Evolutionary conservation across 2,113 vertebrate genomes (phyloP).

Genomic region (Neogale vison): DNA sequence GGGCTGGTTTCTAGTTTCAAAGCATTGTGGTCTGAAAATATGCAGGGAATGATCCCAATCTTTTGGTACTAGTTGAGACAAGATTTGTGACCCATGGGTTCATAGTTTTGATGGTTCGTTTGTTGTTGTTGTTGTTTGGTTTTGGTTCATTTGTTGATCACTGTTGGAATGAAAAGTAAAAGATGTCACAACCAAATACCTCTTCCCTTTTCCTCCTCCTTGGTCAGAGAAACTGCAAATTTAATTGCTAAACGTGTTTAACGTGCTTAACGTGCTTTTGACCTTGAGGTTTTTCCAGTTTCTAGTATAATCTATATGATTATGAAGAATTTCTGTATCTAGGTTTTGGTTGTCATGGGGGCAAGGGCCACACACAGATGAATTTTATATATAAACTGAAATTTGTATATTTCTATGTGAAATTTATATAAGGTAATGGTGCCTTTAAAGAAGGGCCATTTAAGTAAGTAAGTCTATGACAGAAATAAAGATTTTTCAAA

Average conservation of each 20-base stretch:
- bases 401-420: not conserved
- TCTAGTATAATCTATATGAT: not conserved
- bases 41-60: too few species aligned
- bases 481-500: slow-evolving; percentile 16
- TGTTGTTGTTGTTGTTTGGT: not conserved
- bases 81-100: not conserved
- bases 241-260: not conserved
- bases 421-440: not conserved
- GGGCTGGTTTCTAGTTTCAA: too few species aligned
- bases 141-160: not conserved
- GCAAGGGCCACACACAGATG: slow-evolving; percentile 19
- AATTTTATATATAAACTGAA: not conserved
- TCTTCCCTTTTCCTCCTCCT: not conserved
- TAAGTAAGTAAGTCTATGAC: not conserved
- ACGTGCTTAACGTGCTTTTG: not conserved
- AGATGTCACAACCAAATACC: not conserved
- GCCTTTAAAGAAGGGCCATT: not conserved
- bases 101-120: not conserved
- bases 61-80: too few species aligned
- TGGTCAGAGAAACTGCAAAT: slow-evolving; percentile 9
- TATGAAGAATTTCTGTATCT: slow-evolving; percentile 34
- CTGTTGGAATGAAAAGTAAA: not conserved
- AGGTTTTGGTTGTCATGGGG: slow-evolving; percentile 36
- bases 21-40: too few species aligned
- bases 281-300: not conserved